Percentiles rank a stretch among this genome's conserved stretches.
Conservation (phyloP, 2,797 vertebrate species). For the Tarsius wallacei region DNA sequence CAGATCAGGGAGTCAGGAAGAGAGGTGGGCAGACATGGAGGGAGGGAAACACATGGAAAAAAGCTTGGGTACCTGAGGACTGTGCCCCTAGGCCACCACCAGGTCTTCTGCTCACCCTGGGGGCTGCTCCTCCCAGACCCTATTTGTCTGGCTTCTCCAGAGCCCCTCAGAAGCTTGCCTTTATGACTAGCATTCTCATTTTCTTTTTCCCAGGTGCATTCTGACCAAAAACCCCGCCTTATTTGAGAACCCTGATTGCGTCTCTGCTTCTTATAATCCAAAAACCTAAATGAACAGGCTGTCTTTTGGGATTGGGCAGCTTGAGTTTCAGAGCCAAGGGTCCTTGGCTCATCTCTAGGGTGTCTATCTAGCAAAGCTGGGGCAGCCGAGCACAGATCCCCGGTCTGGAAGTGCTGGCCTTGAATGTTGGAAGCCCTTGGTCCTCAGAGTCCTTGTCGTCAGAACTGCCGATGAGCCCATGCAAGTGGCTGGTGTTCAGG, state of each 20-base stretch:
- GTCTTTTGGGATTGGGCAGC: neutral
- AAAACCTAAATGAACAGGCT: neutral
- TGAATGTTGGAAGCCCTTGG: accelerated
- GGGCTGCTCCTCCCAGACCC: neutral
- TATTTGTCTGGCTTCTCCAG: neutral
- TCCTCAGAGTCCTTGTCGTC: neutral
- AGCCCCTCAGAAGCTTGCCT: neutral
- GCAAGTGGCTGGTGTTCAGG: accelerated
- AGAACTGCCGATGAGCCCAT: neutral
- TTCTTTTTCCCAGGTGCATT: neutral
- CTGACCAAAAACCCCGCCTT: neutral
- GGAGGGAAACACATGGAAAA: neutral
- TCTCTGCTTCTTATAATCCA: neutral
- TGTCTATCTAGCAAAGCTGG: neutral
- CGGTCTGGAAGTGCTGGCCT: neutral
- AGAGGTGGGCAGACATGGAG: neutral
- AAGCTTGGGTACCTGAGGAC: neutral
- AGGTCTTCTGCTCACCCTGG: neutral
- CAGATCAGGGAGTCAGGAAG: neutral
- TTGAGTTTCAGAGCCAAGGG: neutral
- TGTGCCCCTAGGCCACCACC: too few species aligned
- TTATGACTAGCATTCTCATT: neutral
- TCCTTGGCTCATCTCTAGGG: neutral
- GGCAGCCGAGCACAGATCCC: neutral
- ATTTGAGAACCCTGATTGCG: neutral